These are phyloP conservation scores for Haliclona indistincta DNA, from an alignment of 37 sponge, comb jelly and placozoan genomes.

Conservation along the genomic window DNA sequence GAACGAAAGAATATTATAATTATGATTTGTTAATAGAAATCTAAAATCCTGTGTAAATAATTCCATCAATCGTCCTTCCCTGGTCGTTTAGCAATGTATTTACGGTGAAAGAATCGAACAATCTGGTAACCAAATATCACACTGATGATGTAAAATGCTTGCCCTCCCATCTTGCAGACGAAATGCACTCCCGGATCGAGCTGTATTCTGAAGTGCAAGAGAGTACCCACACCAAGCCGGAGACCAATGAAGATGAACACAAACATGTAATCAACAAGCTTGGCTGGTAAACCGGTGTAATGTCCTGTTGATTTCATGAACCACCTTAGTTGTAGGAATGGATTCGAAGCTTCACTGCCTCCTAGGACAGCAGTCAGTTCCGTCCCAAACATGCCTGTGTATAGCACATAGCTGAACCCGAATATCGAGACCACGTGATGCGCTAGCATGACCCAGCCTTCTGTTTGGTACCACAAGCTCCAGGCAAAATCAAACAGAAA, in stretches of 20 bases:
- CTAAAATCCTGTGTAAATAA: too few relatives aligned
- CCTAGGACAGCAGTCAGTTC: slow-evolving; percentile 75
- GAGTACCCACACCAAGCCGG: slow-evolving; percentile 57
- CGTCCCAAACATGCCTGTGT: slow-evolving; percentile 44
- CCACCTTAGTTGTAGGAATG: slow-evolving; percentile 80
- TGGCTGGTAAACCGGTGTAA: slow-evolving; percentile 34
- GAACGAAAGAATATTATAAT: too few relatives aligned
- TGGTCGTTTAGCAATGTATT: slow-evolving; percentile 11
- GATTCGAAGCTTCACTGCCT: slow-evolving; percentile 85
- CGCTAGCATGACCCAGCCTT: slow-evolving; percentile 76
- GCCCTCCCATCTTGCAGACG: slow-evolving; percentile 49
- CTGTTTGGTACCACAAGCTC: slow-evolving; percentile 78
- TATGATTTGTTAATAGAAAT: too few relatives aligned
- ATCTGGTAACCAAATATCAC: slow-evolving; percentile 59
- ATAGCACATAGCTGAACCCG: slow-evolving; percentile 48
- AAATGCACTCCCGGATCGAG: slow-evolving; percentile 36
- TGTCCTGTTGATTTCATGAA: slow-evolving; percentile 52
- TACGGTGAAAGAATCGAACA: slow-evolving; percentile 12
- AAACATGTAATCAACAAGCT: slow-evolving; percentile 42
- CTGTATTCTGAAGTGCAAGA: slow-evolving; percentile 34
- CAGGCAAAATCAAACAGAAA: slow-evolving; percentile 90
- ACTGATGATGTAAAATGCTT: slow-evolving; percentile 69
- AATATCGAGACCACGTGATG: slow-evolving; percentile 85
- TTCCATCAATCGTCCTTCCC: neutral
- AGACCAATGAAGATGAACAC: slow-evolving; percentile 21